These are phyloP conservation scores for Scaptodrosophila latifasciaeformis DNA, from an alignment of 2,888 invertebrate species.

Conservation along the genomic window DNA sequence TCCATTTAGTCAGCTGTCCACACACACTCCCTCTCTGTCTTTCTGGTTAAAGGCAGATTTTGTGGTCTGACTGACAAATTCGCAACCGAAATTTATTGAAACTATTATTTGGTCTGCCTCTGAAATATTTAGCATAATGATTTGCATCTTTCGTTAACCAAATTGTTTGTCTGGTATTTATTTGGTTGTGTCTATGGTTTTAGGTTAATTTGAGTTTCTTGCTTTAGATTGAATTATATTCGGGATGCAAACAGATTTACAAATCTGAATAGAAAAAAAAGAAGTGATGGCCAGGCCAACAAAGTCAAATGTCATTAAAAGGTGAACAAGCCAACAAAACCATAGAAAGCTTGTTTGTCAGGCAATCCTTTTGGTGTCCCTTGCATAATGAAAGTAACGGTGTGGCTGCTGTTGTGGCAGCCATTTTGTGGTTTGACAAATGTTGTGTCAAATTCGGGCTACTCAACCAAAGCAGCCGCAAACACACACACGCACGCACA, in stretches of 20 bases:
- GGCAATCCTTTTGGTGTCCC: slow-evolving; percentile 42
- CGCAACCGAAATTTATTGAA: no score
- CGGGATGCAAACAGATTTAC: no score
- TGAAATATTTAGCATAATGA: background rate
- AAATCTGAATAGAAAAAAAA: no score
- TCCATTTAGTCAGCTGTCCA: background rate
- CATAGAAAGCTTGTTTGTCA: slow-evolving; percentile 29
- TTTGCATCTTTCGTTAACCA: no score
- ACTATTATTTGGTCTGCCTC: background rate
- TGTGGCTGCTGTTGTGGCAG: slow-evolving; percentile 52
- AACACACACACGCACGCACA: slow-evolving; percentile 33
- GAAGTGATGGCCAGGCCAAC: slow-evolving; percentile 13
- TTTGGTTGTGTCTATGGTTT: background rate
- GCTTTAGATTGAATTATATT: no score
- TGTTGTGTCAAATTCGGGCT: slow-evolving; percentile 68
- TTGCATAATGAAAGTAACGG: slow-evolving; percentile 66
- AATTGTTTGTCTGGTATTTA: background rate
- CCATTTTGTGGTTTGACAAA: slow-evolving; percentile 69
- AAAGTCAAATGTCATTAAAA: slow-evolving; percentile 52
- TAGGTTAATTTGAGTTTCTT: background rate
- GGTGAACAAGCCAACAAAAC: slow-evolving; percentile 13
- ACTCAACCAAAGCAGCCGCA: slow-evolving; percentile 42
- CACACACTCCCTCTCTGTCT: slow-evolving; percentile 8
- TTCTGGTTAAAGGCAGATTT: slow-evolving; percentile 6
- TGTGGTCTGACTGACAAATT: background rate